Conservation (phyloP, 2,888 invertebrate species). For the Gandaritis pyraliata region DNA sequence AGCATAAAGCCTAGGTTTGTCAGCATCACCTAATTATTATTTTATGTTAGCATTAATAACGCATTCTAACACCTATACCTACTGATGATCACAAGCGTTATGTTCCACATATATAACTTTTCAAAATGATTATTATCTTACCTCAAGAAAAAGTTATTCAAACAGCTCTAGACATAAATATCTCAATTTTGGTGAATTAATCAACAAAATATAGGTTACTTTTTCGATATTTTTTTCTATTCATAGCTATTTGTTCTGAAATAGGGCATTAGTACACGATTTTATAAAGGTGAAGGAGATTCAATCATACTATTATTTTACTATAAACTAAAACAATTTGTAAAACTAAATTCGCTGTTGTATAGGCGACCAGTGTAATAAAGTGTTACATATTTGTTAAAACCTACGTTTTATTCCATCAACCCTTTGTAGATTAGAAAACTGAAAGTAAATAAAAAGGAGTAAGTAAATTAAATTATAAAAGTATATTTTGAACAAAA, state of each 20-base stretch:
- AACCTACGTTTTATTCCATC: slow-evolving; percentile 42
- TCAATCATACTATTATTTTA: slow-evolving; percentile 59
- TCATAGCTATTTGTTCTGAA: neutral
- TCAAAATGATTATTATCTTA: too few relatives aligned
- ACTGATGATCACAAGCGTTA: too few relatives aligned
- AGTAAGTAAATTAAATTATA: slow-evolving; percentile 7
- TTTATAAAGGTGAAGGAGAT: slow-evolving; percentile 54
- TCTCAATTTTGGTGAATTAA: too few relatives aligned
- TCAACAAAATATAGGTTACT: too few relatives aligned
- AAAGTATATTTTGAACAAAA: slow-evolving; percentile 22
- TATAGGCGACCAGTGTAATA: slow-evolving; percentile 71
- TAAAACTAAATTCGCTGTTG: slow-evolving; percentile 66
- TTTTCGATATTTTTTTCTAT: neutral
- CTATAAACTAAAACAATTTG: slow-evolving; percentile 50
- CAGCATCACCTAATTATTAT: neutral
- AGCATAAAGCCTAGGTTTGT: neutral
- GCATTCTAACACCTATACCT: too few relatives aligned
- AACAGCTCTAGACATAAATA: too few relatives aligned
- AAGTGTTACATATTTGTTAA: slow-evolving; percentile 74
- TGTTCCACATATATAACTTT: too few relatives aligned
- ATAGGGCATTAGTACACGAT: neutral
- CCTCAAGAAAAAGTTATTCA: too few relatives aligned
- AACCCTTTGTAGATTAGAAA: neutral
- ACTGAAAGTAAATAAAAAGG: slow-evolving; percentile 3
- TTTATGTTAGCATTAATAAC: neutral